Evolutionary conservation across 2,797 vertebrate species (phyloP), one percentile per base, ranked within the genome.

Genomic region (Ammospiza maritima): DNA sequence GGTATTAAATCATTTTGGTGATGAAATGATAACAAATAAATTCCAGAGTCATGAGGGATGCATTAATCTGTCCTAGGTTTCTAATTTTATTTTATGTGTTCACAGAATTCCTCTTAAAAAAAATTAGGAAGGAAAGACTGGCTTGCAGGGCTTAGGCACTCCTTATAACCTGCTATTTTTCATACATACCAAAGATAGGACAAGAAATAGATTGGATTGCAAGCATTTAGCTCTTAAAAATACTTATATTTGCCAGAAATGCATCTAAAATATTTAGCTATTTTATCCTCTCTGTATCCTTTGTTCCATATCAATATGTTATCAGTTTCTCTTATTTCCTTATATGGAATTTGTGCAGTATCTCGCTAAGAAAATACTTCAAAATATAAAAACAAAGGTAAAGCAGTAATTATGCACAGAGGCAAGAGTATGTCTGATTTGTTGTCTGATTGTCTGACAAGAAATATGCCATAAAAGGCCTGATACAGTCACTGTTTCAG

Each of bases 1-100:
- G 99, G 99, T 99, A 90, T 48, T 40, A 89, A 74, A 69, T 73
- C 17, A 15, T 56, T 95, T 58, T 64, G 47, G 16, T 86, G 38
- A 60, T 67, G 10, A 67, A 73, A 45, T 29, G 5, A 29, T 83
- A 57, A 25, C 34, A 83, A 91, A 54, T 51, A 30, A 48, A 53
- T 19, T 71, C n/a, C 34, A 42, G 19, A 69, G 38, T 40, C 20
- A 44, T 16, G 10, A 78, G 57, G 32, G 40, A 36, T 70, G 3
- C 42, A 61, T 77, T 36, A 30, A 38, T 77, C 32, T 65, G 44
- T 36, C 29, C 6, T 76, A 20, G 7, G 12, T 16, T 40, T 82
- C n/a, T 53, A 21, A 18, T 32, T 77, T 69, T 47, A 11, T 88
- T 64, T 72, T 26, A 26, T 38, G 2, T 47, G 9, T 32, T 69